Evolutionary conservation across 2,888 invertebrate genomes (phyloP).

Genomic region (Drosophila falleni): DNA sequence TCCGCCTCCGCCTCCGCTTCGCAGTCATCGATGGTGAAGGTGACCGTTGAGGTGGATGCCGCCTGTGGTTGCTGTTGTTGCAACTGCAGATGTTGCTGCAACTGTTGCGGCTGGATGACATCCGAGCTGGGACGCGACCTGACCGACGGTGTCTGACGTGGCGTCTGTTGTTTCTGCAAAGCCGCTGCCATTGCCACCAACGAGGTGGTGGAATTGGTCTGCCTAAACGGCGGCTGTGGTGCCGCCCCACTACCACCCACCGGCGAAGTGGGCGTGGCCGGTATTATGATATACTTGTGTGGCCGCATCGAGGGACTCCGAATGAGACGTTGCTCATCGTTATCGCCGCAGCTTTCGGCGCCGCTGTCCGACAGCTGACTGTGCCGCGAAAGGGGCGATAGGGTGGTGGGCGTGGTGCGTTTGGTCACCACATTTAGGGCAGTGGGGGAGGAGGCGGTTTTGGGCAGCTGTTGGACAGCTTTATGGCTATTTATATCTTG

Average conservation of each 20-base stretch:
- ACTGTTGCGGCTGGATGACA: constrained; percentile 63
- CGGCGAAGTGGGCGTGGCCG: constrained; percentile 75
- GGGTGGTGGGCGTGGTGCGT: constrained; percentile 56
- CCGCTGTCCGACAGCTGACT: constrained; percentile 83
- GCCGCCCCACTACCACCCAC: constrained; percentile 22
- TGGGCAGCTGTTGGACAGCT: constrained; percentile 37
- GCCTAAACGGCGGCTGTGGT: constrained; percentile 62
- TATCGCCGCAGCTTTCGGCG: constrained; percentile 79
- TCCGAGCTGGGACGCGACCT: constrained; percentile 73
- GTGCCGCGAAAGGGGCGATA: constrained; percentile 71
- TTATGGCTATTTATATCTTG: constrained; percentile 34
- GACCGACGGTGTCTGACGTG: constrained; percentile 48
- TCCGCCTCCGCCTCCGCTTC: constrained; percentile 28
- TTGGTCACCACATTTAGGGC: constrained; percentile 57
- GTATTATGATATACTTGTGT: constrained; percentile 84
- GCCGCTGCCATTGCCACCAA: constrained; percentile 70
- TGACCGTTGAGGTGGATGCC: constrained; percentile 72
- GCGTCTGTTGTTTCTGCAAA: constrained; percentile 57
- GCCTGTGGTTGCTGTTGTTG: constrained; percentile 36
- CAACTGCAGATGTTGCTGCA: constrained; percentile 44
- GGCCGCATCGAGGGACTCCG: constrained; percentile 80
- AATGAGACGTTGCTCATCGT: constrained; percentile 83
- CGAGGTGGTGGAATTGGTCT: constrained; percentile 74
- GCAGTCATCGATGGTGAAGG: constrained; percentile 72
- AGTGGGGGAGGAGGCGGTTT: constrained; percentile 70